Evolutionary conservation across 2,888 invertebrate species (phyloP).

Genomic region (Mesochorus sp.): DNA sequence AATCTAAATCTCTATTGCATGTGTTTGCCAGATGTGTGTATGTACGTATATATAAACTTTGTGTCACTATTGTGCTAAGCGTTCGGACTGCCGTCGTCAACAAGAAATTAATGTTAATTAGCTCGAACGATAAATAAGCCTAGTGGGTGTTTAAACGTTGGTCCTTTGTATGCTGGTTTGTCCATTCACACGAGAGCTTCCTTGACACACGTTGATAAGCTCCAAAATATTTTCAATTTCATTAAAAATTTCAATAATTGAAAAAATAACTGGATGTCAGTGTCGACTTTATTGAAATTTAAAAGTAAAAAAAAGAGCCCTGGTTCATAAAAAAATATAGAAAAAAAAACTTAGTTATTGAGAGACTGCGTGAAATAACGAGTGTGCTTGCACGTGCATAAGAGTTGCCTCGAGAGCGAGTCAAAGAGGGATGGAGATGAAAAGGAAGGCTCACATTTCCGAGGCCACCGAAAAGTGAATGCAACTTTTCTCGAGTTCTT

Average conservation of each 20-base stretch:
- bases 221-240: not conserved
- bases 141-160: slow-evolving; percentile 47
- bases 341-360: not conserved
- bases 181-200: slow-evolving; percentile 7
- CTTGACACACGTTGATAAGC: not conserved
- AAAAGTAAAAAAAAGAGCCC: no score
- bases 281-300: no score
- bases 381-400: slow-evolving; percentile 34
- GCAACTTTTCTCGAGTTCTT: slow-evolving; percentile 18
- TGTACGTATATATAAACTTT: slow-evolving; percentile 13
- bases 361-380: not conserved
- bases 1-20: slow-evolving; percentile 46
- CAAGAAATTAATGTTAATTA: slow-evolving; percentile 62
- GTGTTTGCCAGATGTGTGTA: slow-evolving; percentile 32
- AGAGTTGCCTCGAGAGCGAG: slow-evolving; percentile 18
- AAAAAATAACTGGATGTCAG: not conserved
- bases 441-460: slow-evolving; percentile 13
- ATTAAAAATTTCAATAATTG: not conserved
- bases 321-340: not conserved
- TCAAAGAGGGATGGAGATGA: slow-evolving; percentile 1
- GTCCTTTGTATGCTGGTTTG: slow-evolving; percentile 18
- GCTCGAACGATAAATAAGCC: slow-evolving; percentile 54
- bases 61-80: slow-evolving; percentile 15
- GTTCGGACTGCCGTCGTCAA: slow-evolving; percentile 48
- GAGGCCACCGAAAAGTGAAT: slow-evolving; percentile 35